Base-by-base conservation (phyloP, 2,797 vertebrate genomes). In the Artibeus lituratus region DNA sequence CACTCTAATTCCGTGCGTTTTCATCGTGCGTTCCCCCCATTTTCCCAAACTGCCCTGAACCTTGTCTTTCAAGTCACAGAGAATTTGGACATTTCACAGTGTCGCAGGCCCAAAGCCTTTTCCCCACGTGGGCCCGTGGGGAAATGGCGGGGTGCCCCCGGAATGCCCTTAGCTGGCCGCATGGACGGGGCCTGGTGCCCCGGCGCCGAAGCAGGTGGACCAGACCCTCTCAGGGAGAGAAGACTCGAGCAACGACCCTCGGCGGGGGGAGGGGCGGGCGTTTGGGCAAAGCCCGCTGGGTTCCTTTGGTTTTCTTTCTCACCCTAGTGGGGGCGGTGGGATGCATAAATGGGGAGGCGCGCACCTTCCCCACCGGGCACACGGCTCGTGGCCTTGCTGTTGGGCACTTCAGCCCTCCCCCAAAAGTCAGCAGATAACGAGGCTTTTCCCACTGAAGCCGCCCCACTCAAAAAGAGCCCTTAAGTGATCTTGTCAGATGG, bases 31-130 rank as follows among this genome's bases (percentile, higher is more conserved):
- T 81, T 73, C 2, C 26, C 32, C 12, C 82, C 55, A 5, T 83
- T 76, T 91, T 91, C 76, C 67, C 92, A 82, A 87, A 94, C 21
- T 94, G 53, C 5, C 22, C 77, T 32, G n/a, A 35, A 59, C 67
- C 47, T 57, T 53, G 14, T 39, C 15, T 57, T 87, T 84, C 26
- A 87, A 84, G 55, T 82, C 93, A 42, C 47, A 22, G 69, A 74
- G 72, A 90, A 62, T 47, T 19, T 35, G 86, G 90, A 29, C 65
- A 18, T 82, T 49, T n/a, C 37, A 1, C 10, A 35, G 53, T 10
- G 18, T 22, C 22, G 44, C 55, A 5, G 32, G 51, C 59, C n/a
- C 15, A 53, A 90, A 77, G 39, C 42, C 4, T 10, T 47, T 29
- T 21, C 14, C 67, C 72, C 37, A 2, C 0, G 6, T 6, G 49